Evolutionary conservation across 2,113 vertebrate genomes (phyloP), one percentile per base, ranked within the genome.

Genomic region (pig (Sus scrofa)): DNA sequence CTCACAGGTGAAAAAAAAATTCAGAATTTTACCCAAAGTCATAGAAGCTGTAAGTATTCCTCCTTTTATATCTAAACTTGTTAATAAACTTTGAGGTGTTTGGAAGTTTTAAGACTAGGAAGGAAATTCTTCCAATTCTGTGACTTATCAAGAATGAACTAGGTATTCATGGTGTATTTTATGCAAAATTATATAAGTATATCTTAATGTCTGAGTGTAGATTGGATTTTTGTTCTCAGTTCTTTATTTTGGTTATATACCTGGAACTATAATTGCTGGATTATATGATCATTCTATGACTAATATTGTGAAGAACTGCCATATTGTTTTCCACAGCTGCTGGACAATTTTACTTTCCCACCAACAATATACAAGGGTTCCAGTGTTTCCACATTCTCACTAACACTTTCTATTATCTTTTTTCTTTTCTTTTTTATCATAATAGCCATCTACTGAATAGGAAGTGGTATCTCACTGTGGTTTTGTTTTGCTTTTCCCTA

Each of bases 91-190:
- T 82, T 54, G 10, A 37, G 56, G 54, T 54, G 6, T 67, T 96
- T 85, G 39, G 54, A 84, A 65, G 13, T 84, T 96, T 91, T 60
- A 94, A 93, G 93, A 26, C 13, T 73, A 89, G 37, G 26, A 86
- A 50, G 14, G 16, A 52, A 22, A 9, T 75, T 93, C 9, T 90
- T 67, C 20, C 26, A 81, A 30, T 94, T 86, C 60, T 73, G 67
- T 85, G 62, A 74, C 26, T 92, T 92, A 62, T 19, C 50, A 88
- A 71, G 39, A 95, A 86, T 58, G 24, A 90, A 39, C 54, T 91
- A 81, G 18, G 70, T 1, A 37, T 15, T 0, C 4, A 63, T 8
- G 30, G 58, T 81, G 11, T 7, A 34, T 65, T 83, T 56, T 82
- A 52, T 30, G 18, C 70, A 62, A 70, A 70, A 60, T 7, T 58